Percentiles rank a stretch among this genome's conserved stretches.
phyloP scores from a whole-genome alignment of 2,888 invertebrate species.

The Dynastes hyllus region DNA sequence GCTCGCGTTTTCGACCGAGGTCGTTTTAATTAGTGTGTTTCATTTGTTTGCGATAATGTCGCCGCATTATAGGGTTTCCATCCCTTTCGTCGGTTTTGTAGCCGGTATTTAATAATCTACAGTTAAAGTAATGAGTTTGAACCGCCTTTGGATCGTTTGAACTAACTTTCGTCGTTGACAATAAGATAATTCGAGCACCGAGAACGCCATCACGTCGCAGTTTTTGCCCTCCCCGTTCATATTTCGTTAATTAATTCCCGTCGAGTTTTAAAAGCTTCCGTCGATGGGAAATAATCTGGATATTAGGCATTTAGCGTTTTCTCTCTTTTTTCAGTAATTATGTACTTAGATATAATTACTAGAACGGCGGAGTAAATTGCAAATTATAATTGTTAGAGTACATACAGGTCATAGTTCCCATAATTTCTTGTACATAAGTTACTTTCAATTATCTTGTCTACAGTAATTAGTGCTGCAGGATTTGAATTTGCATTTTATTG shows the following conservation, averaged over 20 bases:
- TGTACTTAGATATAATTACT: no score
- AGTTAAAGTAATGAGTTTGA: constrained; percentile 36
- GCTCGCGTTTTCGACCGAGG: constrained; percentile 21
- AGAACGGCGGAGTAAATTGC: no score
- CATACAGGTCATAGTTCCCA: no score
- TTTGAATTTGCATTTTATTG: no score
- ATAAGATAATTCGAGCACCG: constrained; percentile 39
- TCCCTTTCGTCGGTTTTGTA: constrained; percentile 26
- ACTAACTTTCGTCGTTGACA: neutral
- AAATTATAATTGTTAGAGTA: no score
- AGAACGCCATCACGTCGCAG: neutral
- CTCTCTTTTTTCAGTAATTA: no score
- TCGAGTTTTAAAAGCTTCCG: no score
- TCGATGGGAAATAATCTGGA: no score
- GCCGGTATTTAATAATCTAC: constrained; percentile 37
- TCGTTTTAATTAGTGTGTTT: constrained; percentile 48
- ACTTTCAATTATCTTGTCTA: no score
- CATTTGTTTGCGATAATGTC: constrained; percentile 47
- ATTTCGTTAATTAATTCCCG: constrained; percentile 27
- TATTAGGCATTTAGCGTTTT: no score
- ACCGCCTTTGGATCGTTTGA: neutral
- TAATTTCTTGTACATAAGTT: no score
- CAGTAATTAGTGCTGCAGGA: no score
- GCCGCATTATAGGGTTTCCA: constrained; percentile 35
- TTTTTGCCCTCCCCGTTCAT: constrained; percentile 22